Evolutionary conservation across 2,797 vertebrate genomes (phyloP), one percentile per base, ranked within the genome.

Genomic region (Darevskia nairensis): DNA sequence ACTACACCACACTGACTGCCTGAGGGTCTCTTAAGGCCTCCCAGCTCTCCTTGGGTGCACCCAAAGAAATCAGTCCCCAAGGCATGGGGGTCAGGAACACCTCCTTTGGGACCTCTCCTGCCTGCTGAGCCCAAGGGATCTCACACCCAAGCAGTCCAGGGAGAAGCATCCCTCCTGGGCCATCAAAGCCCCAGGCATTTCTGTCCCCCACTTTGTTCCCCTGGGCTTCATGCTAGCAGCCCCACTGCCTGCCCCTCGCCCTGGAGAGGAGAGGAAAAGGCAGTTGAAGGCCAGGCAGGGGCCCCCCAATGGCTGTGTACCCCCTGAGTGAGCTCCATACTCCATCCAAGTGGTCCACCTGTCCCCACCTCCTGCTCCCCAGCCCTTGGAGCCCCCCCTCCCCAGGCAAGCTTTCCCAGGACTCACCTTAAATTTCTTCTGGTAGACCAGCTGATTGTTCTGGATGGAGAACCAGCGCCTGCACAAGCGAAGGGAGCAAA

Each of bases 401-500:
- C 3, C 29, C 1, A 9, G 8, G 82, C 68, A 21, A 7, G 27
- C 27, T 15, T 35, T 19, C 29, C 35, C 1, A 4, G 74, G 1
- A 95, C 97, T 84, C 96, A 99, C 99, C 98, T 99, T 99, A 95
- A 99, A 99, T 93, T 99, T 99, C 97, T 99, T 99, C 98, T 99
- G 99, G 97, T 99, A 99, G 92, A 99, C 99, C 85, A 99, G 97
- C 95, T 99, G 99, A 97, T 99, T 99, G 96, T 99, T 99, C 94
- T 99, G 99, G 97, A 99, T 99, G 85, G 99, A 99, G 96, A 99
- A 99, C 99, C 99, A 99, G 94, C 99, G 98, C 96, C 99, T 99
- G 97, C 91, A 97, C 94, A 95, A 92, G 95, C 64, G 94, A 84
- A 95, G 94, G 93, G 88, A 89, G 83, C 88, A 89, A 92, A 86